Conservation (phyloP, 2,888 invertebrate species). For the Mythimna pallens region DNA sequence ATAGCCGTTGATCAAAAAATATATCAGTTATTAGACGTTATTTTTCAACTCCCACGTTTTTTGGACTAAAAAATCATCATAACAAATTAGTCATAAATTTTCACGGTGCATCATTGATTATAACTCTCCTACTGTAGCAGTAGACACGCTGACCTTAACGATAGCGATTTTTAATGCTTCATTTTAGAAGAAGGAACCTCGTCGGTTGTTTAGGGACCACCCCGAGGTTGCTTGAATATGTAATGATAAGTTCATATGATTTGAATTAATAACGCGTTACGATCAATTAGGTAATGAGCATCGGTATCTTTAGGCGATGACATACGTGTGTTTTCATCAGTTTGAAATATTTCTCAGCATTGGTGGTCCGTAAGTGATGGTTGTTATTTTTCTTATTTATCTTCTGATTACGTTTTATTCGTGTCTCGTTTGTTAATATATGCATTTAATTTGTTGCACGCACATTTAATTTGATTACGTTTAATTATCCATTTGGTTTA, state of each 20-base stretch:
- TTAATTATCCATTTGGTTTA: conserved; percentile 56
- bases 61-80: conserved; percentile 58
- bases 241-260: conserved; percentile 71
- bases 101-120: conserved; percentile 80
- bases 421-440: conserved; percentile 55
- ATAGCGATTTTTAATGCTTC: conserved; percentile 79
- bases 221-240: conserved; percentile 68
- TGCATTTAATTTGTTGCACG: conserved; percentile 56
- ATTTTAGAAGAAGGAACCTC: conserved; percentile 72
- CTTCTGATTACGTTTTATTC: conserved; percentile 62
- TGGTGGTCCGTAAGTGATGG: conserved; percentile 72
- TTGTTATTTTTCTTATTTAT: conserved; percentile 61
- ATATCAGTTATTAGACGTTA: background rate
- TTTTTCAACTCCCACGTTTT: conserved; percentile 31
- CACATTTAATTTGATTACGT: conserved; percentile 58
- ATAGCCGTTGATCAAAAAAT: background rate
- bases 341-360: conserved; percentile 65
- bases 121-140: conserved; percentile 79
- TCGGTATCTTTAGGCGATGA: conserved; percentile 71
- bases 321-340: conserved; percentile 67
- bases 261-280: conserved; percentile 83
- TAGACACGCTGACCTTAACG: conserved; percentile 74
- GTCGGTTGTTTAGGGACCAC: conserved; percentile 77
- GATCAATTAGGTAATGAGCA: conserved; percentile 79
- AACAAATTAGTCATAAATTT: conserved; percentile 79